These are phyloP conservation scores for Bubo scandiacus DNA, from an alignment of 2,113 vertebrate genomes.

Conservation along the genomic window DNA sequence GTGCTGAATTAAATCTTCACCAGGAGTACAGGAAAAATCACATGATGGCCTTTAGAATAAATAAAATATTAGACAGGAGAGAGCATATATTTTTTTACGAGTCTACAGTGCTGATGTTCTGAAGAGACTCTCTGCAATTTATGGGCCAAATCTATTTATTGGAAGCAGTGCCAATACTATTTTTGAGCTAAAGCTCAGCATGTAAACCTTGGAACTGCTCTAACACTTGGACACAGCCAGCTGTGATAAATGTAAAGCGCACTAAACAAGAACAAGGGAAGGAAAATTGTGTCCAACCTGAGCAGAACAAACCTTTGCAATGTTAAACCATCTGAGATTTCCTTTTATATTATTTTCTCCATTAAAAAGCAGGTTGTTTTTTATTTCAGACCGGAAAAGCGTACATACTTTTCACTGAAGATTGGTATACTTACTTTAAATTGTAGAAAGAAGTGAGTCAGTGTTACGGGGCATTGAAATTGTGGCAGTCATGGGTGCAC, in stretches of 20 bases:
- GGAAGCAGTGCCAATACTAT: neutral
- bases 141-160: neutral
- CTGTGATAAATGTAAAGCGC: neutral
- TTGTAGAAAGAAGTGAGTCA: neutral
- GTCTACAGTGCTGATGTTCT: neutral
- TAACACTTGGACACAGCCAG: neutral
- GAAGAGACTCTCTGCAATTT: neutral
- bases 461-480: neutral
- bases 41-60: neutral
- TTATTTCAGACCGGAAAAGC: neutral
- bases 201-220: neutral
- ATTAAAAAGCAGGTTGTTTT: neutral
- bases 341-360: neutral
- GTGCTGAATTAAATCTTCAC: neutral
- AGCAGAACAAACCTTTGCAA: neutral
- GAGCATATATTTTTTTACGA: neutral
- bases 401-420: neutral
- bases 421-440: neutral
- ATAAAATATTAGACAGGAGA: conserved; percentile 42
- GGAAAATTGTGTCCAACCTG: neutral
- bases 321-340: neutral
- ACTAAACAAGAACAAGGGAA: neutral
- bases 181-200: neutral
- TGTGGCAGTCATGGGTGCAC: neutral
- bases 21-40: neutral